Conservation (phyloP, 2,113 vertebrate species). For the Ahaetulla prasina region DNA sequence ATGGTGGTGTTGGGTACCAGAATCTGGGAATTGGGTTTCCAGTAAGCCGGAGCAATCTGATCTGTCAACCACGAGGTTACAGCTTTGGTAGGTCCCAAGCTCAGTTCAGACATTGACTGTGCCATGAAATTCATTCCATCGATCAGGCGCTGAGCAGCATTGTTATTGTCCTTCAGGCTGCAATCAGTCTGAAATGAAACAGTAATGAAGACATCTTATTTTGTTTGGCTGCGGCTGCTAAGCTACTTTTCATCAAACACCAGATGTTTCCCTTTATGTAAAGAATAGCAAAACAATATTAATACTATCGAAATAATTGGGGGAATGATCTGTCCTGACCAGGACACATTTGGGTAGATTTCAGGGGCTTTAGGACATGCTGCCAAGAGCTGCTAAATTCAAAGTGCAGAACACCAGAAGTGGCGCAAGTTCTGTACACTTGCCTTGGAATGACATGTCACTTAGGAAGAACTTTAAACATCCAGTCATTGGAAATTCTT, state of each 20-base stretch:
- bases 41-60: conserved; percentile 97
- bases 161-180: conserved; percentile 97
- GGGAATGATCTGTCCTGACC: background rate
- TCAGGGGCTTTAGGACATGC: background rate
- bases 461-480: background rate
- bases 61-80: conserved; percentile 97
- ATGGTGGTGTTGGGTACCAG: conserved; percentile 68
- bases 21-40: conserved; percentile 96
- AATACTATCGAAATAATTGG: background rate
- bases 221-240: background rate
- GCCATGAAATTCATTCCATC: conserved; percentile 98
- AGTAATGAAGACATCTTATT: background rate
- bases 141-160: conserved; percentile 92
- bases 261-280: background rate
- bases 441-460: background rate
- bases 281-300: background rate
- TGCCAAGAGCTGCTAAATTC: background rate
- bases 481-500: background rate
- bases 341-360: background rate
- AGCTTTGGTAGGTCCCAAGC: conserved; percentile 93
- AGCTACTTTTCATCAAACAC: background rate
- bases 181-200: conserved; percentile 78
- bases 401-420: background rate
- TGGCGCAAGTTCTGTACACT: background rate
- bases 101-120: conserved; percentile 94